A percentile compares a stretch with the other conserved stretches of the same genome.
phyloP scores from a whole-genome alignment of 2,113 vertebrate species.

The Cyprinodon tularosa region DNA sequence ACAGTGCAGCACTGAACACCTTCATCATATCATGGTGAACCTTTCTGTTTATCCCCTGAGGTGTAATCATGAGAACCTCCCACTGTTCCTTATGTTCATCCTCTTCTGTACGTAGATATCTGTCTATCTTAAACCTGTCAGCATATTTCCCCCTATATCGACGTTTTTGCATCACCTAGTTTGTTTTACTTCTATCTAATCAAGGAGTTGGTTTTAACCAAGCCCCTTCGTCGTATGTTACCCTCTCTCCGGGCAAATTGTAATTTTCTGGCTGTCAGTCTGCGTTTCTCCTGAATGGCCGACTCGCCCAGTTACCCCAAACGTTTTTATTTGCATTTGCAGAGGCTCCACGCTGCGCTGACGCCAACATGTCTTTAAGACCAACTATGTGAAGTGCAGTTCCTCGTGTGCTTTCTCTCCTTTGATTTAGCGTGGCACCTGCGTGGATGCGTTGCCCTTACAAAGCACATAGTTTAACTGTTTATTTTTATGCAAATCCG shows the following conservation, averaged over 20 bases:
- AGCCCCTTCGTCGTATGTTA: constrained; percentile 32
- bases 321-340: constrained; percentile 68
- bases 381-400: constrained; percentile 54
- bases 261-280: constrained; percentile 71
- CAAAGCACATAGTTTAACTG: constrained; percentile 62
- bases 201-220: constrained; percentile 42
- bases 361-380: constrained; percentile 62
- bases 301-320: constrained; percentile 54
- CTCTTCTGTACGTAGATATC: too few species aligned
- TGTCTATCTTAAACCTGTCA: constrained; percentile 5
- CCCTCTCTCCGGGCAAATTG: constrained; percentile 49
- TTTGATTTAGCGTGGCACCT: constrained; percentile 66
- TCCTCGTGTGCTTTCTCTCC: constrained; percentile 42
- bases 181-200: constrained; percentile 10
- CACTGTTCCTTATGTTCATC: too few species aligned
- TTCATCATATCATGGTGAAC: too few species aligned
- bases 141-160: constrained; percentile 16
- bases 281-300: constrained; percentile 54
- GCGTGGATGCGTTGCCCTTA: constrained; percentile 49
- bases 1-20: too few species aligned
- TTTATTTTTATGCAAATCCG: constrained; percentile 68
- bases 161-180: constrained; percentile 25
- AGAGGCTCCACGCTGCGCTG: constrained; percentile 48
- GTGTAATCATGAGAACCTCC: too few species aligned
- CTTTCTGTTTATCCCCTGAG: too few species aligned